Conservation (phyloP, 2,797 vertebrate species). For the Sebastes glaucus region DNA sequence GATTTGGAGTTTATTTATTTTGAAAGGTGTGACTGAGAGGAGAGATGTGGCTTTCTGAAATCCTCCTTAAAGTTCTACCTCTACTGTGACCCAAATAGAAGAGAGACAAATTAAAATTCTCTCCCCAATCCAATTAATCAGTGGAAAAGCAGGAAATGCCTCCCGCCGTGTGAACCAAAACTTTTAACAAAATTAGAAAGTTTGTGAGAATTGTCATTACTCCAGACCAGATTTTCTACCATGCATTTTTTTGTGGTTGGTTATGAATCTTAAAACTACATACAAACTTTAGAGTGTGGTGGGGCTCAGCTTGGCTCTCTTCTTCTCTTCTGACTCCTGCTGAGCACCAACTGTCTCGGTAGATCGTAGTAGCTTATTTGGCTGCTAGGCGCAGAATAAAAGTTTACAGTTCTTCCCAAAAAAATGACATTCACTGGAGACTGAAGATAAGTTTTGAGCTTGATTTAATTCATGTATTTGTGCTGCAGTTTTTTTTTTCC, state of each 20-base stretch:
- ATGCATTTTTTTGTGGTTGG: neutral
- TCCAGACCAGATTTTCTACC: neutral
- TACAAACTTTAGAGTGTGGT: neutral
- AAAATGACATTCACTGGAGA: neutral
- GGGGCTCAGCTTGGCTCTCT: constrained; percentile 14
- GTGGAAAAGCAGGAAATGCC: neutral
- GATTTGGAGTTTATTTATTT: constrained; percentile 29
- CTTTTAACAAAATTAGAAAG: neutral
- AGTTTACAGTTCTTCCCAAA: neutral
- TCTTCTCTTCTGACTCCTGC: constrained; percentile 18
- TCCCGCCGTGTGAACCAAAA: neutral
- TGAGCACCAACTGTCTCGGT: constrained; percentile 42
- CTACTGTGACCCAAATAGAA: constrained; percentile 44
- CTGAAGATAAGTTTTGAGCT: neutral
- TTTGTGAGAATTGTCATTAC: neutral
- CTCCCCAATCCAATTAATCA: constrained; percentile 17
- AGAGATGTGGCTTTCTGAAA: constrained; percentile 40
- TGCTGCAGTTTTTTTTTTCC: neutral
- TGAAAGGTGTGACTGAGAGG: constrained; percentile 41
- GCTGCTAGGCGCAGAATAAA: constrained; percentile 2
- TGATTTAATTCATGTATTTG: constrained; percentile 3
- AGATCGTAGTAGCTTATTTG: constrained; percentile 24
- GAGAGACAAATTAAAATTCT: neutral
- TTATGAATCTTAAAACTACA: constrained; percentile 16
- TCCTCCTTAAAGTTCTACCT: constrained; percentile 14